Evolutionary conservation across 23 tunicate species (phyloP).

Genomic region (Halocynthia roretzi): DNA sequence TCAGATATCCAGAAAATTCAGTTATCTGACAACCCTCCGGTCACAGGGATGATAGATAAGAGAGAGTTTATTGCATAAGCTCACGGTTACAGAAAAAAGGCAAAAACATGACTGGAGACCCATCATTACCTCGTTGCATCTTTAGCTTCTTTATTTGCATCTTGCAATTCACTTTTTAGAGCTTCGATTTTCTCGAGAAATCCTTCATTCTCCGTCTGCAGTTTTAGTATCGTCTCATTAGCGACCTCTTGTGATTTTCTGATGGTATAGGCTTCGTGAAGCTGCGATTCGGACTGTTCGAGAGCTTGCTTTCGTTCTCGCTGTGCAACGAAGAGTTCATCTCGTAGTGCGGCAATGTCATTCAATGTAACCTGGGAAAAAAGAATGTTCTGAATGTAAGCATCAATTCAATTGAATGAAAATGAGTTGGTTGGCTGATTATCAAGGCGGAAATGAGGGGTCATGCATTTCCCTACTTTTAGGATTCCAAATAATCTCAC

Average conservation of each 20-base stretch:
- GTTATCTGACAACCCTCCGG: no score
- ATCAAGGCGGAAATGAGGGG: no score
- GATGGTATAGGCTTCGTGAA: constrained; percentile 69
- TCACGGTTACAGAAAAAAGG: no score
- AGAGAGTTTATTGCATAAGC: no score
- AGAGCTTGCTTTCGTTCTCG: constrained; percentile 85
- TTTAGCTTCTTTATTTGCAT: constrained; percentile 61
- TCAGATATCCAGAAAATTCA: no score
- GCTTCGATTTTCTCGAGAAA: constrained; percentile 30
- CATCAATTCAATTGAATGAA: no score
- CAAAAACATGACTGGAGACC: no score
- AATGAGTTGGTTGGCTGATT: no score
- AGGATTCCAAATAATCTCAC: no score
- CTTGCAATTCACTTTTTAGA: constrained; percentile 38
- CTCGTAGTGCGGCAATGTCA: constrained; percentile 26
- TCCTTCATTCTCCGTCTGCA: constrained; percentile 34
- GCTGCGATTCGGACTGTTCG: constrained; percentile 55
- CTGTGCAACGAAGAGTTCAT: constrained; percentile 67
- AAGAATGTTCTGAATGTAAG: no score
- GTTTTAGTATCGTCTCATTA: constrained; percentile 32
- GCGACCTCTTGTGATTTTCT: constrained; percentile 58
- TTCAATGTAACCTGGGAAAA: not conserved
- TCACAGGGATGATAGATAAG: no score
- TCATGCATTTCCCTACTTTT: no score
- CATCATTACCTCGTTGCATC: constrained; percentile 49